These are phyloP conservation scores for Pseudomugil gertrudae DNA, from an alignment of 2,797 vertebrate genomes.

Conservation along the genomic window DNA sequence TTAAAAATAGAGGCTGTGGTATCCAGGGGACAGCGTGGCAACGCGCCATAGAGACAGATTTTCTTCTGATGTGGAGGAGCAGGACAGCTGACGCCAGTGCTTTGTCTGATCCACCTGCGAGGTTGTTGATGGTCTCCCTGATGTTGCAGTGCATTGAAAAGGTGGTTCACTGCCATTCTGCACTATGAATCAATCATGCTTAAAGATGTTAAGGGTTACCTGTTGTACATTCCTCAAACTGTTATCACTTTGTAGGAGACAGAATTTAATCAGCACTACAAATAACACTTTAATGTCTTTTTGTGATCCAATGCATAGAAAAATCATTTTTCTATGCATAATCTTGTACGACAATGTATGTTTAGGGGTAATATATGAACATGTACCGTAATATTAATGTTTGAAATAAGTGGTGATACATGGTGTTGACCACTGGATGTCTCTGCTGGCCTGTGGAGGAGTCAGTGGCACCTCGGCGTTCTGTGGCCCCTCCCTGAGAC, in stretches of 20 bases:
- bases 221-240: conserved; percentile 57
- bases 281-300: conserved; percentile 58
- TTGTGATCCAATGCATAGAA: conserved; percentile 57
- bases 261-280: conserved; percentile 48
- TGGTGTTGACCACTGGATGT: conserved; percentile 67
- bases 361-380: conserved; percentile 52
- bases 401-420: conserved; percentile 62
- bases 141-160: conserved; percentile 23
- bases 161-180: conserved; percentile 50
- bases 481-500: conserved; percentile 59
- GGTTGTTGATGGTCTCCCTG: conserved; percentile 14
- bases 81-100: conserved; percentile 43
- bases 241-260: conserved; percentile 22
- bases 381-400: conserved; percentile 59
- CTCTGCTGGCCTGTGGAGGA: conserved; percentile 59
- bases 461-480: conserved; percentile 12
- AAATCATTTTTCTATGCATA: conserved; percentile 51
- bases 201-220: conserved; percentile 31
- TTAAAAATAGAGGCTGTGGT: conserved; percentile 77
- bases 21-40: conserved; percentile 75
- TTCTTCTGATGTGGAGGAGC: conserved; percentile 56
- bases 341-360: conserved; percentile 50
- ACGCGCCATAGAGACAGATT: conserved; percentile 72
- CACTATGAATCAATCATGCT: conserved; percentile 33
- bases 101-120: conserved; percentile 65